Base-by-base conservation (phyloP, 2,888 invertebrate genomes). In the Papilio elwesi region DNA sequence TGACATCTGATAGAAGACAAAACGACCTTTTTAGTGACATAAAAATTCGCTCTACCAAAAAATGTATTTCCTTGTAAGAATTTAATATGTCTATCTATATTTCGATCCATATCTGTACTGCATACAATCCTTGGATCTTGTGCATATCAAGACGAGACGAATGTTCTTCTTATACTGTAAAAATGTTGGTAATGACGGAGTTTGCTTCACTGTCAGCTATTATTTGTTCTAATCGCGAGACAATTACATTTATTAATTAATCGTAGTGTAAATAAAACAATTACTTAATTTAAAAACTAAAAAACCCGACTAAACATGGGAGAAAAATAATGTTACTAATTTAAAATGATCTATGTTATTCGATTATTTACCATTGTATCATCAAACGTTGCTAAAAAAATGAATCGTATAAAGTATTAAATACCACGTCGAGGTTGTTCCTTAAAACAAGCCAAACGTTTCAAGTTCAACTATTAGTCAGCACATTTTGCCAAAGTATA, bases 71-170 rank as follows among this genome's bases (percentile, higher is more conserved):
- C 57, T 57, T 57, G 12, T 36, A 13, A 9, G 10, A 9, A 6
- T 59, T 38, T 59, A 59, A 59, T 59, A 36, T 9, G n/a, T 38
- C 59, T 26, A 59, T 59, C 11, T 59, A 11, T 38, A 59, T 59
- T 59, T 38, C 0, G 13, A n/a, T 8, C n/a, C 9, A 38, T 59
- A 4, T 7, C n/a, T 59, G 59, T 38, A 9, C 59, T 59, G 38
- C 59, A 38, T 59, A 59, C 59, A 59, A 9, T 57, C 38, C 59
- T 59, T 9, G 3, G 9, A 13, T 38, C 38, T 59, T 59, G 4
- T 38, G 57, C 57, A 36, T 36, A 26, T 57, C 36, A 57, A 57
- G 57, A 36, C 12, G 0, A 2, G 12, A 57, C 12, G 8, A 57
- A 0, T 11, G 49, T 49, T 57, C 7, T 49, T 57, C 7, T 7